phyloP scores from a whole-genome alignment of 2,113 vertebrate genomes.

The Ginglymostoma cirratum region DNA sequence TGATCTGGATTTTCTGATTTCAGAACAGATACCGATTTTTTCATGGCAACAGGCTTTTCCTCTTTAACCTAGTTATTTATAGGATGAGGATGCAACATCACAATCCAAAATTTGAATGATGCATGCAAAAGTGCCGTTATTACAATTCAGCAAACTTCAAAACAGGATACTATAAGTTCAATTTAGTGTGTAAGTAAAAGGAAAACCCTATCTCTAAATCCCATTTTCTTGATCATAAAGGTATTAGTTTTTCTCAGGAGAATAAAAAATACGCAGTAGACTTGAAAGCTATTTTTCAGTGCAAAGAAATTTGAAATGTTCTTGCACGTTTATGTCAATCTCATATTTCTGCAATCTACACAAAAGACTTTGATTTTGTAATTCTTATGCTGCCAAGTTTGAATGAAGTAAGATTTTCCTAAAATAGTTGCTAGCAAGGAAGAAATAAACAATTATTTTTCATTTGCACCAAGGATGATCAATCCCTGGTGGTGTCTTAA shows the following conservation, averaged over 20 bases:
- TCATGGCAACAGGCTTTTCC: slow-evolving; percentile 52
- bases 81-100: slow-evolving; percentile 33
- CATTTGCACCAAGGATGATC: background rate
- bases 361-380: background rate
- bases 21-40: slow-evolving; percentile 38
- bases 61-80: slow-evolving; percentile 62
- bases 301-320: background rate
- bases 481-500: background rate
- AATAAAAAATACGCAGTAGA: background rate
- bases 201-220: background rate
- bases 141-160: background rate
- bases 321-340: background rate
- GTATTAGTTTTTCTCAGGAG: background rate
- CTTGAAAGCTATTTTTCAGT: background rate
- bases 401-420: background rate
- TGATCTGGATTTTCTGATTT: slow-evolving; percentile 25
- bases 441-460: background rate
- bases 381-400: background rate
- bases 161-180: background rate
- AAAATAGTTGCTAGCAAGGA: background rate
- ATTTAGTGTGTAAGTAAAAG: background rate
- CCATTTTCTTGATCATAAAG: background rate
- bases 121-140: background rate
- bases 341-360: background rate
- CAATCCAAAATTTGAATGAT: slow-evolving; percentile 3